These are phyloP conservation scores for Chionomys nivalis DNA, from an alignment of 2,113 vertebrate genomes.

Conservation along the genomic window DNA sequence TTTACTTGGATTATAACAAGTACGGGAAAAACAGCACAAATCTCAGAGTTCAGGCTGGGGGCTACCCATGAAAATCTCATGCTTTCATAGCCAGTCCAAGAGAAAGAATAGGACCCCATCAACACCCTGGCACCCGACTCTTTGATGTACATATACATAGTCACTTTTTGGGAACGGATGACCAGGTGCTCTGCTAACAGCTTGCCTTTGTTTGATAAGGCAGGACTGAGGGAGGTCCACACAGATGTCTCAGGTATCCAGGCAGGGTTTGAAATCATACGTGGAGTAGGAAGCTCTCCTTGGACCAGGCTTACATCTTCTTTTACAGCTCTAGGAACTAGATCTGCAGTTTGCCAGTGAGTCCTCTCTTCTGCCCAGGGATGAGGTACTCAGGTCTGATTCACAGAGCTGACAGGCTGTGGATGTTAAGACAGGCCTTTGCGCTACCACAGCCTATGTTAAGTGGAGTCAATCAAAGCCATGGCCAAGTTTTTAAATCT, in stretches of 20 bases:
- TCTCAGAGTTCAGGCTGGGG: neutral
- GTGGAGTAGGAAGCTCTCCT: neutral
- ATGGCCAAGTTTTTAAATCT: neutral
- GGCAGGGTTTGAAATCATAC: neutral
- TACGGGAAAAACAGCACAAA: neutral
- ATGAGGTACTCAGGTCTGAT: neutral
- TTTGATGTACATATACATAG: neutral
- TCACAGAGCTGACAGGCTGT: neutral
- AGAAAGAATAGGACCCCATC: neutral
- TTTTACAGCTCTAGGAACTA: neutral
- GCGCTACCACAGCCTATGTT: neutral
- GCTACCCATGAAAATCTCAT: neutral
- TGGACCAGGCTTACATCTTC: neutral
- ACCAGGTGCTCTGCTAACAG: neutral
- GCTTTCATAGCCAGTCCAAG: neutral
- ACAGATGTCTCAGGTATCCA: neutral
- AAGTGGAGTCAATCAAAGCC: neutral
- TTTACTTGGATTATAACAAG: neutral
- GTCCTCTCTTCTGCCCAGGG: neutral
- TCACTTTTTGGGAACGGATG: neutral
- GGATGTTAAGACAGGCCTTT: neutral
- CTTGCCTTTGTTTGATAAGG: neutral
- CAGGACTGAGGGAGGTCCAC: neutral
- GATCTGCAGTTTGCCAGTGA: rapidly evolving
- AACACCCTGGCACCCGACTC: neutral